These are phyloP conservation scores for Sarcophaga subvicina DNA, from an alignment of 2,888 invertebrate genomes.

Conservation along the genomic window DNA sequence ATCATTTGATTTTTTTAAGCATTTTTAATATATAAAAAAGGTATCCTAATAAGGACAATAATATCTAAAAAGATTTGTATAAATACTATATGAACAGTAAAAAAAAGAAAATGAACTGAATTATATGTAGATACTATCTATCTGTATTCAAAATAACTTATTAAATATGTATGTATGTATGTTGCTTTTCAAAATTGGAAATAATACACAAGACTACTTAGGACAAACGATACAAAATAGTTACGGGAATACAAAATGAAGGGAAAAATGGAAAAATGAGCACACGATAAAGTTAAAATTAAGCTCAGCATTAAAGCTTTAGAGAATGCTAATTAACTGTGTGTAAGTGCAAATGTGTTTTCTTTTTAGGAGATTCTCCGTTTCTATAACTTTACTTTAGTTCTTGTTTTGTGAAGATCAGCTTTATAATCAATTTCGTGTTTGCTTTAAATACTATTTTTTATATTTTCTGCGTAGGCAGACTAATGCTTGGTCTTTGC, in stretches of 20 bases:
- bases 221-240: slow-evolving; percentile 1
- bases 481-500: slow-evolving; percentile 61
- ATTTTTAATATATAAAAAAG: slow-evolving; percentile 40
- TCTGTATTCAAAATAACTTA: slow-evolving; percentile 31
- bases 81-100: slow-evolving; percentile 53
- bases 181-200: slow-evolving; percentile 37
- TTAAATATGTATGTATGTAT: neutral
- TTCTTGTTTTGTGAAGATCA: slow-evolving; percentile 6
- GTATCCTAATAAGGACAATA: slow-evolving; percentile 35
- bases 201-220: slow-evolving; percentile 43
- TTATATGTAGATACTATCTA: slow-evolving; percentile 8
- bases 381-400: neutral
- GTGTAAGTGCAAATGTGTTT: slow-evolving; percentile 31
- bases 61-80: slow-evolving; percentile 51
- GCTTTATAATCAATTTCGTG: slow-evolving; percentile 6
- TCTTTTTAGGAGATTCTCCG: slow-evolving; percentile 20
- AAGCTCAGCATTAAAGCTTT: slow-evolving; percentile 16
- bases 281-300: neutral
- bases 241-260: neutral
- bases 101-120: slow-evolving; percentile 8
- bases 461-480: slow-evolving; percentile 31
- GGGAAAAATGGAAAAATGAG: neutral
- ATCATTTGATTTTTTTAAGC: slow-evolving; percentile 21
- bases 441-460: slow-evolving; percentile 35
- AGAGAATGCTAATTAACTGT: slow-evolving; percentile 25